phyloP scores from a whole-genome alignment of 2,888 invertebrate genomes.

The Eulithis testata region DNA sequence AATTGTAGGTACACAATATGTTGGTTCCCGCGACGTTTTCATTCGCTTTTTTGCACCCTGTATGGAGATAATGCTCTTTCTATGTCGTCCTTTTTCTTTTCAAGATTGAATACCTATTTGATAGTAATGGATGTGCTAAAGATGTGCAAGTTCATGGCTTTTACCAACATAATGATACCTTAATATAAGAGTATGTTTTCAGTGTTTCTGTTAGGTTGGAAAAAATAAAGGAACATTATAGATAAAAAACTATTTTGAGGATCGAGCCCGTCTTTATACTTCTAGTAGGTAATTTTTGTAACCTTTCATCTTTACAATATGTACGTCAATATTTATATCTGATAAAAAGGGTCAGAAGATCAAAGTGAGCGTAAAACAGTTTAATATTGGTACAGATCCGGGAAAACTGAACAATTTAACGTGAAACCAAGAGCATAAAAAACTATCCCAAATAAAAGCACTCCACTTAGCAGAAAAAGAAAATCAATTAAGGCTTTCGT shows the following conservation, averaged over 20 bases:
- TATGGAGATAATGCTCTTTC: constrained; percentile 68
- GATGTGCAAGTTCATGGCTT: constrained; percentile 36
- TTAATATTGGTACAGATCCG: no score
- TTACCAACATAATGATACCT: constrained; percentile 9
- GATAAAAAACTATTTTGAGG: no score
- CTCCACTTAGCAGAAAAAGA: constrained; percentile 33
- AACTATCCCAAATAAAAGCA: constrained; percentile 25
- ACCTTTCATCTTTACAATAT: no score
- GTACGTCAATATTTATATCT: no score
- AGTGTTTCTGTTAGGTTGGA: no score
- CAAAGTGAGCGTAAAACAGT: no score
- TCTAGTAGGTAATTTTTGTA: no score
- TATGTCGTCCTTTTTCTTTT: constrained; percentile 58
- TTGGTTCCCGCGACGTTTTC: constrained; percentile 62
- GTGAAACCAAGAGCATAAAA: constrained; percentile 10
- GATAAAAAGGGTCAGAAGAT: no score
- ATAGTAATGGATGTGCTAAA: constrained; percentile 31
- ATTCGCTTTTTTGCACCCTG: constrained; percentile 55
- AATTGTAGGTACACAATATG: constrained; percentile 76
- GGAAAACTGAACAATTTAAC: background rate
- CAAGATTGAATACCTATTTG: constrained; percentile 46
- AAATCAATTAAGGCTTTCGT: constrained; percentile 60
- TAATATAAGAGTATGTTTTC: no score
- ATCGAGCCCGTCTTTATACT: no score
- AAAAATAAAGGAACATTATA: no score